A percentile compares a stretch with the other conserved stretches of the same genome.
Conservation (phyloP, 2,797 vertebrate species). For the Halcyon smyrnensis region DNA sequence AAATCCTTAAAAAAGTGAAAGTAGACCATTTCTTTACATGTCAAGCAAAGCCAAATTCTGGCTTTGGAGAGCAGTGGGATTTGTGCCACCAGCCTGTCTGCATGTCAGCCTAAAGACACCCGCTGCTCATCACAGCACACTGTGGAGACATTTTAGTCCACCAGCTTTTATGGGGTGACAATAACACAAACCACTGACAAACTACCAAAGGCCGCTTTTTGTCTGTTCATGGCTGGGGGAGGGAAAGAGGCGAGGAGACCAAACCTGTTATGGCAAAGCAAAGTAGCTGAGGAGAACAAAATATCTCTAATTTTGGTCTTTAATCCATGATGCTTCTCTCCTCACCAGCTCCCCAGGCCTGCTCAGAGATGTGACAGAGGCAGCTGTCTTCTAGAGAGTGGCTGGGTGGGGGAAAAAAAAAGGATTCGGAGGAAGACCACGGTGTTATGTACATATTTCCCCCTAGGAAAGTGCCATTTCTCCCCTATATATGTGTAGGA, state of each 20-base stretch:
- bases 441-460: rapidly evolving
- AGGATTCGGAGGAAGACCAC: background rate
- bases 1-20: constrained; percentile 16
- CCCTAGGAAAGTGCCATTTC: background rate
- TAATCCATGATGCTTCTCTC: background rate
- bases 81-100: constrained; percentile 53
- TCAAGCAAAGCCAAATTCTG: background rate
- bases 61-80: constrained; percentile 37
- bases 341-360: background rate
- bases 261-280: background rate
- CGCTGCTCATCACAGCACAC: background rate
- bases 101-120: constrained; percentile 44
- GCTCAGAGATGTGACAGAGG: background rate
- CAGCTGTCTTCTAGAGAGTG: background rate
- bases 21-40: background rate
- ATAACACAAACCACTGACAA: constrained; percentile 60
- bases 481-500: background rate
- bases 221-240: background rate
- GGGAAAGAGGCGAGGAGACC: background rate
- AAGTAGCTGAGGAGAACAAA: background rate
- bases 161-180: constrained; percentile 63
- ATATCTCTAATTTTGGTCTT: background rate
- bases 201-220: background rate
- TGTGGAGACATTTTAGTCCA: background rate
- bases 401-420: background rate